These are phyloP conservation scores for Paedocypris sp. DNA, from an alignment of 2,113 vertebrate species.

Conservation along the genomic window DNA sequence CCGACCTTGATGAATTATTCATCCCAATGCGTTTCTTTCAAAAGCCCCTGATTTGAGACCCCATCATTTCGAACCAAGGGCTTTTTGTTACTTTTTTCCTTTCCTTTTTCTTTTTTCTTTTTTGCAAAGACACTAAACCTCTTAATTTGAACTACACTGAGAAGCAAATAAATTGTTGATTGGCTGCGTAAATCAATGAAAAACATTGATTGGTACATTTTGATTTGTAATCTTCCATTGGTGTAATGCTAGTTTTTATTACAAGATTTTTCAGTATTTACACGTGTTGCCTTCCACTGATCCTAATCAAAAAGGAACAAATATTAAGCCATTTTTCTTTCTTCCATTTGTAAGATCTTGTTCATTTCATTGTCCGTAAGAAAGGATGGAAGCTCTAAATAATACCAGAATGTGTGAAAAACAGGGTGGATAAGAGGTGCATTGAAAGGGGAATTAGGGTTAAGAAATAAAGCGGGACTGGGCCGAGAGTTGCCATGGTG, in stretches of 20 bases:
- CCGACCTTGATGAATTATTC: conserved; percentile 1
- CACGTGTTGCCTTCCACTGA: no score
- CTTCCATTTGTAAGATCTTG: background rate
- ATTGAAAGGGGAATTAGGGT: conserved; percentile 2
- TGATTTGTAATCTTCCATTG: no score
- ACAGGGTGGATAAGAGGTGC: background rate
- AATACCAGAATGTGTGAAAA: background rate
- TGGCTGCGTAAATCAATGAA: no score
- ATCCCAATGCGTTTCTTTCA: background rate
- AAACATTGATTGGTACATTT: no score
- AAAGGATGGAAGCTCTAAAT: background rate
- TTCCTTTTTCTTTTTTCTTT: background rate
- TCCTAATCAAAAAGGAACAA: no score
- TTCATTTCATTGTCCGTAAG: background rate
- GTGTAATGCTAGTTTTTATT: no score
- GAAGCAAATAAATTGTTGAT: no score
- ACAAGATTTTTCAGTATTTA: no score
- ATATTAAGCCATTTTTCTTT: background rate
- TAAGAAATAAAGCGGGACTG: conserved; percentile 12
- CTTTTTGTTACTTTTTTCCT: background rate
- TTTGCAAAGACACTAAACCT: no score
- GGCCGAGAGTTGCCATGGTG: conserved; percentile 22
- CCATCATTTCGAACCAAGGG: background rate
- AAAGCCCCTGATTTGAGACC: background rate
- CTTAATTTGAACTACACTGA: no score